These are phyloP conservation scores for Champsocephalus esox DNA, from an alignment of 2,797 vertebrate species.

Conservation along the genomic window DNA sequence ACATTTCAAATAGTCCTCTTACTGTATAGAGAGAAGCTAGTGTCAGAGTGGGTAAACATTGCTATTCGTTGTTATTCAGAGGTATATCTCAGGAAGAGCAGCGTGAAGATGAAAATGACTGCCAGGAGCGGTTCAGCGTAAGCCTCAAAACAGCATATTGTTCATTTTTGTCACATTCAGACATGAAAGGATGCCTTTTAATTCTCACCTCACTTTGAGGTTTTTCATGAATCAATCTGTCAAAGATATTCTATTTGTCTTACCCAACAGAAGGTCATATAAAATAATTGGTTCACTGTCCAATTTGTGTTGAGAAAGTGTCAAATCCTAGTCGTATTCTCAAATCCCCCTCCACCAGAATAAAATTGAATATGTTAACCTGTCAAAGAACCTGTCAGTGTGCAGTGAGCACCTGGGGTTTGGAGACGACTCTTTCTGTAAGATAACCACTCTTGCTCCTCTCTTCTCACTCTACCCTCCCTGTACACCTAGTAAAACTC, in stretches of 20 bases:
- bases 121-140: conserved; percentile 19
- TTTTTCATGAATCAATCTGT: conserved; percentile 30
- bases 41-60: conserved; percentile 31
- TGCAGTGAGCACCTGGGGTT: conserved; percentile 38
- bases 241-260: conserved; percentile 36
- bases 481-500: conserved; percentile 25
- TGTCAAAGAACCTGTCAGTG: conserved; percentile 70
- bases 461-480: neutral
- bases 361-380: conserved; percentile 44
- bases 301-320: conserved; percentile 58
- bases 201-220: conserved; percentile 35
- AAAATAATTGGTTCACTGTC: conserved; percentile 58
- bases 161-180: conserved; percentile 40
- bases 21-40: conserved; percentile 4
- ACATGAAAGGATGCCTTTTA: conserved; percentile 42
- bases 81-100: conserved; percentile 43
- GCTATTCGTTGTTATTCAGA: conserved; percentile 65
- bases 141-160: conserved; percentile 41
- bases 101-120: conserved; percentile 37
- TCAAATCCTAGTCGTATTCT: conserved; percentile 42
- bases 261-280: conserved; percentile 33
- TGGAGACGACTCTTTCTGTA: conserved; percentile 36
- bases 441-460: conserved; percentile 16
- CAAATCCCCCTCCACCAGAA: conserved; percentile 57
- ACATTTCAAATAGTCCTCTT: conserved; percentile 15